These are phyloP conservation scores for Andricus quercusramuli DNA, from an alignment of 2,888 invertebrate genomes.

Conservation along the genomic window DNA sequence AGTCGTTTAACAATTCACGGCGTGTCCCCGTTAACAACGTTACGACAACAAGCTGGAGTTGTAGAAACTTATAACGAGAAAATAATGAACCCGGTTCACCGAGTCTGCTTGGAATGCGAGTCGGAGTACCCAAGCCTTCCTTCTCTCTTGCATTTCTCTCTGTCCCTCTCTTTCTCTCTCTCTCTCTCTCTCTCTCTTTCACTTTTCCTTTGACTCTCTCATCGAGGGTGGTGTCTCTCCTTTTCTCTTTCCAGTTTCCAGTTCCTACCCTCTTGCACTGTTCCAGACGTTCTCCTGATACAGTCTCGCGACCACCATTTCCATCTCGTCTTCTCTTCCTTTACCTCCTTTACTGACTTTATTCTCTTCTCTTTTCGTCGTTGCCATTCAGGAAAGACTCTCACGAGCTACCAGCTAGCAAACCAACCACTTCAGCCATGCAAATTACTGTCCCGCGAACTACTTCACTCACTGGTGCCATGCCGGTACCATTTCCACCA, in stretches of 20 bases:
- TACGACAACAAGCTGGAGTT: conserved; percentile 77
- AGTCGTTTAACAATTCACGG: conserved; percentile 75
- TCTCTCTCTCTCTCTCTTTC: conserved; percentile 43
- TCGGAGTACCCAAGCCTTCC: conserved; percentile 59
- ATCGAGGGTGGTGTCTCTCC: conserved; percentile 25
- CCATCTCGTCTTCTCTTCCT: conserved; percentile 27
- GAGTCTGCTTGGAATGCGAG: conserved; percentile 76
- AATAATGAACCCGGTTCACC: conserved; percentile 77
- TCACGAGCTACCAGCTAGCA: conserved; percentile 36
- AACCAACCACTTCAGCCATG: conserved; percentile 53
- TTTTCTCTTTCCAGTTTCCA: conserved; percentile 47
- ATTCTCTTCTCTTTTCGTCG: conserved; percentile 41
- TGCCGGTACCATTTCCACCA: conserved; percentile 49
- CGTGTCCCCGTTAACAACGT: conserved; percentile 77
- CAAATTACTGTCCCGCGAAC: conserved; percentile 59
- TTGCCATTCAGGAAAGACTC: conserved; percentile 35
- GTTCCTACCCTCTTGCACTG: conserved; percentile 34
- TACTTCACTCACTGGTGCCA: conserved; percentile 51
- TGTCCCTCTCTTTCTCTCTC: conserved; percentile 36
- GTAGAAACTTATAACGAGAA: conserved; percentile 78
- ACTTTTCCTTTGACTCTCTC: background rate
- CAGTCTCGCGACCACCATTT: conserved; percentile 39
- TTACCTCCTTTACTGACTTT: conserved; percentile 28
- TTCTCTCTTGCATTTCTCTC: conserved; percentile 29
- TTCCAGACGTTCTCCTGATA: conserved; percentile 53